Percentiles rank a stretch among this genome's conserved stretches.
Evolutionary conservation across 2,888 invertebrate species (phyloP).

Genomic region (Chymomyza fuscimana): DNA sequence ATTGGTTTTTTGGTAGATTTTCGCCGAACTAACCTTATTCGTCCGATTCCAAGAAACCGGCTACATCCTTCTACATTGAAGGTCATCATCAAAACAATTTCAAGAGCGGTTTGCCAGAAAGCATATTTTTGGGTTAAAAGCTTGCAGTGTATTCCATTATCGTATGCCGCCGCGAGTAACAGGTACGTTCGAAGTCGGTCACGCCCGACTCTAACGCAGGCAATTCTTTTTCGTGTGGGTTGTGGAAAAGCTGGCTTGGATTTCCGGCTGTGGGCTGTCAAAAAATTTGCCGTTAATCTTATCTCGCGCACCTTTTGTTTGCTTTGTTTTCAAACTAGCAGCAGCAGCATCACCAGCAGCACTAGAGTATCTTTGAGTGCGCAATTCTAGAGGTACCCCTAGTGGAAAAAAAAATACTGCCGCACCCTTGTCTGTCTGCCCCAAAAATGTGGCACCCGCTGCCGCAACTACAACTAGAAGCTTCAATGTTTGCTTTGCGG

Average conservation of each 20-base stretch:
- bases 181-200: no score
- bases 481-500: neutral
- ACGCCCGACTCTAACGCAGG: no score
- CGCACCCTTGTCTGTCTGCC: neutral
- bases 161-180: no score
- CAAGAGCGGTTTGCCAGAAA: no score
- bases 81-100: no score
- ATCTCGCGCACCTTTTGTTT: slow-evolving; percentile 41
- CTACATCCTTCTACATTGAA: no score
- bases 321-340: slow-evolving; percentile 6
- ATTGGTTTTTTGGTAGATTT: no score
- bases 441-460: neutral
- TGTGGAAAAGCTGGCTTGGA: neutral
- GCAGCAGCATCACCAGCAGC: neutral
- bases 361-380: neutral
- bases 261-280: slow-evolving; percentile 24
- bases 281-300: slow-evolving; percentile 56
- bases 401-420: neutral
- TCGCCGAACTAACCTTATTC: no score
- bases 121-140: no score
- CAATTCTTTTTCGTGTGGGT: neutral
- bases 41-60: no score
- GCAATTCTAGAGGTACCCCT: neutral
- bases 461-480: neutral
- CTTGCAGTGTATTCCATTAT: no score